Evolutionary conservation across 1,140 invertebrate genomes (phyloP), one percentile per base, ranked within the genome.

Genomic region (Marisa cornuarietis): DNA sequence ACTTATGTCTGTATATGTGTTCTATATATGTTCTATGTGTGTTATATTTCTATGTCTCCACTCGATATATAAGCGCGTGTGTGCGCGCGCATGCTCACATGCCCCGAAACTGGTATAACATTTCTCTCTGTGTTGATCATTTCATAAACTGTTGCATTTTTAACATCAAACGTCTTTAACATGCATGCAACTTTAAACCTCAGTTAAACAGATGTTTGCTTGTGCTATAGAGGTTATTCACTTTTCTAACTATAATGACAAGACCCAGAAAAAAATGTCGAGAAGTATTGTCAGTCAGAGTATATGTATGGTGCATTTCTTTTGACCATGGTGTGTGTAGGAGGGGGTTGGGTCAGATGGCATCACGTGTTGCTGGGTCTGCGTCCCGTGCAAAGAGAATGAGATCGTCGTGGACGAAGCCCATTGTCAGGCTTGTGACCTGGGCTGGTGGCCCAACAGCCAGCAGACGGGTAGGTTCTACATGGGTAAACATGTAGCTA

Each of bases 351-450:
- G 76, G 20, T 77, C 76, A 68, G 76, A 92, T 69, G 93, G 93
- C 18, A 92, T 93, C 79, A 91, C 92, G 68, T 96, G 95, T 88
- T 96, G 95, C 87, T 96, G 95, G 95, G 92, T 93, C 10, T 96
- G 95, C 87, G 93, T 93, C 5, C 87, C 91, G 13, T 96, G 95
- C 88, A 92, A 92, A 66, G 90, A 92, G 61, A 92, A 94, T 82
- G 93, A 94, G 84, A 93, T 93, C 76, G 89, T 94, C 51, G 83
- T 92, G 77, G 92, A 94, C 83, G 83, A 84, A 26, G 92, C 93
- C 84, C 92, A 92, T 0, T 95, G 94, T 85, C 87, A 92, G 77
- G 84, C 92, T 6, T 96, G 95, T 86, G 86, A 87, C 4, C 85
- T 91, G 24, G 95, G 95, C 20, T 93, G 91, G 84, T 93, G 93